Percentiles rank a stretch among this genome's conserved stretches.
Conservation (phyloP, 2,113 vertebrate genomes). For the Siniperca chuatsi region DNA sequence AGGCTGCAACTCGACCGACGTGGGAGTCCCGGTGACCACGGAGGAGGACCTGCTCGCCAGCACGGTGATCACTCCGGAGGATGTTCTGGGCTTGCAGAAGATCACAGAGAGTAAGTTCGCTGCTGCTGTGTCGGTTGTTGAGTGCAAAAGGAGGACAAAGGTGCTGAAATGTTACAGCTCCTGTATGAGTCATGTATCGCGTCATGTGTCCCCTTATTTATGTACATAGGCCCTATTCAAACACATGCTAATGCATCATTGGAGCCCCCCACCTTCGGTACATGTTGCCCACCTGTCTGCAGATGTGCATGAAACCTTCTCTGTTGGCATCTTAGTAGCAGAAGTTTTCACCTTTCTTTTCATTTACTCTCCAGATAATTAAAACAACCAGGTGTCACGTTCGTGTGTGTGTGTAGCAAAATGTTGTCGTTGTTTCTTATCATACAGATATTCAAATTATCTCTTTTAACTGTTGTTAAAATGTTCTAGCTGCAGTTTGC, state of each 20-base stretch:
- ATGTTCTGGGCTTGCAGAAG: slow-evolving; percentile 93
- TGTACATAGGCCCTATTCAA: slow-evolving; percentile 46
- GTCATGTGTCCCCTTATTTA: slow-evolving; percentile 59
- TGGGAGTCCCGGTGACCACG: slow-evolving; percentile 84
- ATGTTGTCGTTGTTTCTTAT: too few species aligned
- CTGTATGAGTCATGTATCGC: slow-evolving; percentile 52
- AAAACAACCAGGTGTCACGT: background rate
- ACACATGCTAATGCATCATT: slow-evolving; percentile 16
- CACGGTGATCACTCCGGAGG: slow-evolving; percentile 89
- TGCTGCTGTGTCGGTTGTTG: background rate
- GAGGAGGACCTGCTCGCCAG: slow-evolving; percentile 86
- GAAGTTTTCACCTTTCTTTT: background rate
- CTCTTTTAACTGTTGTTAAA: background rate
- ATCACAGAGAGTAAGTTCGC: slow-evolving; percentile 92
- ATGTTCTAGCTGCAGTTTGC: background rate
- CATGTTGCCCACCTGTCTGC: slow-evolving; percentile 14
- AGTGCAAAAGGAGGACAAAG: slow-evolving; percentile 14
- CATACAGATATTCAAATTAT: background rate
- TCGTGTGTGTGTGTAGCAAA: too few species aligned
- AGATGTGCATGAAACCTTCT: slow-evolving; percentile 5
- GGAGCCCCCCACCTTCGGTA: background rate
- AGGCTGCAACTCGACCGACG: slow-evolving; percentile 82
- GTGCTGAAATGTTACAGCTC: slow-evolving; percentile 19
- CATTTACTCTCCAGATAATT: background rate
- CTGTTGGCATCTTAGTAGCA: background rate